A percentile compares a stretch with the other conserved stretches of the same genome.
Evolutionary conservation across 2,113 vertebrate genomes (phyloP).

Genomic region (Oxyura jamaicensis): DNA sequence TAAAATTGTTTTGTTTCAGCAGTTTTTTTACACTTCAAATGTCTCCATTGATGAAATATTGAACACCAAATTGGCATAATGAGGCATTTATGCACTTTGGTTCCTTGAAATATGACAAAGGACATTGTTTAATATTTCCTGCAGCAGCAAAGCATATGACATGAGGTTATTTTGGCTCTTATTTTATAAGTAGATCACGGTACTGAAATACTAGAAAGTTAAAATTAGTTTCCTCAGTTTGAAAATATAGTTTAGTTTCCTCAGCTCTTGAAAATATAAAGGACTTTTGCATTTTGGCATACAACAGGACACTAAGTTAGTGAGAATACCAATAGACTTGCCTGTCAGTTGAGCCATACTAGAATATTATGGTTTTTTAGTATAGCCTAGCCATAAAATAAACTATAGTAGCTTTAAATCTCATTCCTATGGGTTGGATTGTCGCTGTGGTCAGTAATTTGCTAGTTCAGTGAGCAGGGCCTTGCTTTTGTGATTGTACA

Average conservation of each 20-base stretch:
- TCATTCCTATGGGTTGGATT: background rate
- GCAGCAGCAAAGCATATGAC: background rate
- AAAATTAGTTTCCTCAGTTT: background rate
- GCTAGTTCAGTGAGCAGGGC: accelerated
- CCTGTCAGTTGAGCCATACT: background rate
- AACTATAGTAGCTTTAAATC: background rate
- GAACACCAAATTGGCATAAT: background rate
- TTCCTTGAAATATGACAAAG: background rate
- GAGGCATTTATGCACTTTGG: background rate
- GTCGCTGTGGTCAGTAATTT: background rate
- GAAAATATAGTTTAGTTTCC: background rate
- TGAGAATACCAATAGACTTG: background rate
- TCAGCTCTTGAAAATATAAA: background rate
- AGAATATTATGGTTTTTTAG: background rate
- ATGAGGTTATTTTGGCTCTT: background rate
- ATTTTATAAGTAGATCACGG: background rate
- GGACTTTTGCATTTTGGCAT: background rate
- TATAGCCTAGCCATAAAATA: background rate
- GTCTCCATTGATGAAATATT: background rate
- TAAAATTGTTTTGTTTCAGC: background rate
- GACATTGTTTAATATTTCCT: background rate
- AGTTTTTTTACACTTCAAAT: background rate
- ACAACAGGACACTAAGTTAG: background rate
- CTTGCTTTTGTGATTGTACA: background rate
- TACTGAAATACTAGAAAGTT: background rate